These are phyloP conservation scores for Dryobates pubescens DNA, from an alignment of 2,797 vertebrate genomes.

Conservation along the genomic window DNA sequence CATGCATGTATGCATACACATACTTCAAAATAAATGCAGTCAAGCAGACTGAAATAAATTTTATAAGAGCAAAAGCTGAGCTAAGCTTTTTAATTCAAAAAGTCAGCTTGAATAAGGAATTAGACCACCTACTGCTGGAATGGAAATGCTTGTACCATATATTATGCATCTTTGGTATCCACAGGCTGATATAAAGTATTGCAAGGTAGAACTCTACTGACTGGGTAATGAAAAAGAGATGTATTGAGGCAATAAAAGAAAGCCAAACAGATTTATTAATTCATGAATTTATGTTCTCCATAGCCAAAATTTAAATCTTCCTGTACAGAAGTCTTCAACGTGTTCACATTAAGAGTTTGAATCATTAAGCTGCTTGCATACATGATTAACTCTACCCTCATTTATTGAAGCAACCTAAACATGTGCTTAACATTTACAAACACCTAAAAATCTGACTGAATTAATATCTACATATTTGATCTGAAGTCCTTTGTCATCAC, in stretches of 20 bases:
- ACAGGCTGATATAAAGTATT: background rate
- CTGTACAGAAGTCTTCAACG: background rate
- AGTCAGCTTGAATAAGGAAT: constrained; percentile 20
- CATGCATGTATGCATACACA: background rate
- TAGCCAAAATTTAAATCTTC: constrained; percentile 6
- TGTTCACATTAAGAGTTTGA: background rate
- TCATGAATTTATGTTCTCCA: background rate
- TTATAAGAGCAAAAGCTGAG: constrained; percentile 29
- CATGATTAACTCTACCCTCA: background rate
- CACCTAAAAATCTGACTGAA: background rate
- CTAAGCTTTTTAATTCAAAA: constrained; percentile 35
- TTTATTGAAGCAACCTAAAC: background rate
- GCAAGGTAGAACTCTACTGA: background rate
- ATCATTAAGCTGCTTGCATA: background rate
- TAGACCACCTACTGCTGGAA: background rate
- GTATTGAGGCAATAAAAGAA: constrained; percentile 14
- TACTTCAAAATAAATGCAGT: constrained; percentile 35
- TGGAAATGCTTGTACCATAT: background rate
- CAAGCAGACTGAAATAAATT: constrained; percentile 35
- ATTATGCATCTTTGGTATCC: background rate
- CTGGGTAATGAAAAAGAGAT: constrained; percentile 16
- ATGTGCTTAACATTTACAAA: background rate
- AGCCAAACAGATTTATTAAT: background rate
- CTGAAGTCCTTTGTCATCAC: background rate
- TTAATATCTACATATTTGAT: background rate